These are phyloP conservation scores for Stegodyphus mimosarum DNA, from an alignment of 1,140 invertebrate species.

Conservation along the genomic window DNA sequence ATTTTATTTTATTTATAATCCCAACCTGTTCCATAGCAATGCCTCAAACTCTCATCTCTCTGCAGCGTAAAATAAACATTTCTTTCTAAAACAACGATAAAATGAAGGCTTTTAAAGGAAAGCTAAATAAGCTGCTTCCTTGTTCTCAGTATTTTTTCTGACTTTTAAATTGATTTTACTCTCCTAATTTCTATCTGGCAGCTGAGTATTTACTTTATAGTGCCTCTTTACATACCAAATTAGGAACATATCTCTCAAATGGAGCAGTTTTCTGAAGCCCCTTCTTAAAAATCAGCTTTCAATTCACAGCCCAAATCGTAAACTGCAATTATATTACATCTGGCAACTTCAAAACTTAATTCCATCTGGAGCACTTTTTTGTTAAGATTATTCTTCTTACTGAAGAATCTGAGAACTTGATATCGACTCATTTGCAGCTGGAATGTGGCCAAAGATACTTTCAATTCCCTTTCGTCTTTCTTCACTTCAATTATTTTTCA, in stretches of 20 bases:
- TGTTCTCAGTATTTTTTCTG: no score
- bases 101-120: no score
- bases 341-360: conserved; percentile 27
- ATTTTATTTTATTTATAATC: no score
- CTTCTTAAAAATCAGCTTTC: not conserved
- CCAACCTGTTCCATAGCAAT: no score
- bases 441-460: conserved; percentile 32
- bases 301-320: conserved; percentile 7
- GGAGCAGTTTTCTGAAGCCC: not conserved
- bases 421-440: conserved; percentile 45
- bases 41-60: no score
- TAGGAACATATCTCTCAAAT: conserved; percentile 9
- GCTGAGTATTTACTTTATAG: not conserved
- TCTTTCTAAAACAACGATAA: no score
- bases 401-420: conserved; percentile 2
- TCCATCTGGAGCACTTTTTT: conserved; percentile 6
- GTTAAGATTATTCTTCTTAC: conserved; percentile 2
- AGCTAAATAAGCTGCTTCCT: no score
- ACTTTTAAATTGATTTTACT: no score
- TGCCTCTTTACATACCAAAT: conserved; percentile 5
- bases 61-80: no score
- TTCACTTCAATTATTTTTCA: conserved; percentile 48
- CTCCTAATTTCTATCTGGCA: no score
- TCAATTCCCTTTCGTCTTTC: conserved; percentile 34
- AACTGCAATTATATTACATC: conserved; percentile 33